These are phyloP conservation scores for Agapostemon virescens DNA, from an alignment of 2,888 invertebrate genomes.

Conservation along the genomic window DNA sequence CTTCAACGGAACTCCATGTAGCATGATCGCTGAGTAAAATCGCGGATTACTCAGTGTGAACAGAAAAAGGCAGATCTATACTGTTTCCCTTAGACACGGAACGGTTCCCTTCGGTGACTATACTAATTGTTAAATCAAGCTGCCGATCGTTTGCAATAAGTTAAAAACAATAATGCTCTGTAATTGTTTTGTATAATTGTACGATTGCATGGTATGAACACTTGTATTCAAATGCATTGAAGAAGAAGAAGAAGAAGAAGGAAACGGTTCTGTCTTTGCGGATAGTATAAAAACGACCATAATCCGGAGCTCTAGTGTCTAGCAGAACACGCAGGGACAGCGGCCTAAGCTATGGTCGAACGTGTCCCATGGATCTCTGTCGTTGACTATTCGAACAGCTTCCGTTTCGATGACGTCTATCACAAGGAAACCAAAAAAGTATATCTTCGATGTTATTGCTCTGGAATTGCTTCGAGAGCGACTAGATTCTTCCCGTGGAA, in stretches of 20 bases:
- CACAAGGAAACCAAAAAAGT: slow-evolving; percentile 40
- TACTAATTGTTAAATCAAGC: too few relatives aligned
- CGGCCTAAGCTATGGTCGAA: neutral
- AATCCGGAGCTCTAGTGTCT: neutral
- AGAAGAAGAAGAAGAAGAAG: too few relatives aligned
- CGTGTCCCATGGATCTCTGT: neutral
- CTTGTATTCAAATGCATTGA: too few relatives aligned
- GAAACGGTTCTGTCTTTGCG: too few relatives aligned
- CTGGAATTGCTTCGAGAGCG: slow-evolving; percentile 40
- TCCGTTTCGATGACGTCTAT: slow-evolving; percentile 37
- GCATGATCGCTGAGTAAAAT: neutral
- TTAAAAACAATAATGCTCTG: too few relatives aligned
- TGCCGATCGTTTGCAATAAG: too few relatives aligned
- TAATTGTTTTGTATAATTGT: too few relatives aligned
- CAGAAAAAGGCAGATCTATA: too few relatives aligned
- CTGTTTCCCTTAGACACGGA: too few relatives aligned
- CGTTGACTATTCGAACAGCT: slow-evolving; percentile 22
- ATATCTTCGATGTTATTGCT: slow-evolving; percentile 39
- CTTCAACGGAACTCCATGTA: neutral
- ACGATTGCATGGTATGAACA: too few relatives aligned
- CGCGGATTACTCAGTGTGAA: neutral
- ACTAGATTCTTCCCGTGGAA: slow-evolving; percentile 60
- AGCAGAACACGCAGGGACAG: neutral
- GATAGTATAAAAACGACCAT: too few relatives aligned
- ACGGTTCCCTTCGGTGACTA: too few relatives aligned